phyloP scores from a whole-genome alignment of 2,113 vertebrate genomes.

The Chaenocephalus aceratus region DNA sequence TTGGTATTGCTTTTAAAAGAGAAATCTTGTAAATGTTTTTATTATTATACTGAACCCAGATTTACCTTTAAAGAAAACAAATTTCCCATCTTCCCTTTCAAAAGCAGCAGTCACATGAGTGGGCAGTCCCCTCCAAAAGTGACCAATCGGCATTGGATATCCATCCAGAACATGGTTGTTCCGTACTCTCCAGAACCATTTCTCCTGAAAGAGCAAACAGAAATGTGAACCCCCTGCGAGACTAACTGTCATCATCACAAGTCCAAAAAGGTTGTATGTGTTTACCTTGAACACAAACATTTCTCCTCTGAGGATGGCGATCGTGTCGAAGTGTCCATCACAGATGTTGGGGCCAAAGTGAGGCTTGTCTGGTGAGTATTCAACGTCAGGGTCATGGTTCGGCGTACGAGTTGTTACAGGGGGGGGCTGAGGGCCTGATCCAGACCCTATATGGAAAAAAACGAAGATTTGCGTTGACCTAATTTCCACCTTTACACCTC shows the following conservation, averaged over 20 bases:
- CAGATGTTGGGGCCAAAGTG: constrained; percentile 89
- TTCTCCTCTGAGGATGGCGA: constrained; percentile 90
- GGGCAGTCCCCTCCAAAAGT: constrained; percentile 92
- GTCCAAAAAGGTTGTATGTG: background rate
- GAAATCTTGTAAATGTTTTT: background rate
- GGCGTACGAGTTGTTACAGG: constrained; percentile 74
- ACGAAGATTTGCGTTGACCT: background rate
- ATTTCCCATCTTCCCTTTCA: constrained; percentile 92
- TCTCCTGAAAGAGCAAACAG: constrained; percentile 72
- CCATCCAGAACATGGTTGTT: constrained; percentile 90
- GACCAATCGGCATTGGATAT: constrained; percentile 93
- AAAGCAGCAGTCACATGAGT: constrained; percentile 87
- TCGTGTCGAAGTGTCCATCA: constrained; percentile 92
- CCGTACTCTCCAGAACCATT: constrained; percentile 93
- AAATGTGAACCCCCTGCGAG: background rate
- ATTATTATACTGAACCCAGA: background rate
- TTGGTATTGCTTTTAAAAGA: background rate
- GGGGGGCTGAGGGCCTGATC: constrained; percentile 68
- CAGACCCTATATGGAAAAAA: constrained; percentile 67
- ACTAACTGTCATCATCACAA: background rate
- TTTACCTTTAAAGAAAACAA: constrained; percentile 94
- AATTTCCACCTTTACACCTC: background rate
- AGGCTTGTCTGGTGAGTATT: constrained; percentile 76
- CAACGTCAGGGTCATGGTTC: constrained; percentile 60
- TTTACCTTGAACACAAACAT: constrained; percentile 95